Base-by-base conservation (phyloP, 2,797 vertebrate genomes). In the Schizopygopsis malacanthus region DNA sequence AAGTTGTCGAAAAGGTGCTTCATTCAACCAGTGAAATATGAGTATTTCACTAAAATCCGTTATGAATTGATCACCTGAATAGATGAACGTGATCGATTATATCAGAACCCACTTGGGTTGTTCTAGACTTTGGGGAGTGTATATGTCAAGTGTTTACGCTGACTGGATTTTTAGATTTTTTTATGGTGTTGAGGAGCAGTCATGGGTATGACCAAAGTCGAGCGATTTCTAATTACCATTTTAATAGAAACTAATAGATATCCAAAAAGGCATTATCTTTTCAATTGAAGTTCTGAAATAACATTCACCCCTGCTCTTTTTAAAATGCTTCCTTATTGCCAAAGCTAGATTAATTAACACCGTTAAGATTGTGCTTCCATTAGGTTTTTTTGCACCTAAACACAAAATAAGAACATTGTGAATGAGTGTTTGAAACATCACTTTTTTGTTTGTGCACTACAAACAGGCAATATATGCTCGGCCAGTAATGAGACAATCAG, bases 401-500 rank as follows among this genome's bases (percentile, higher is more conserved):
- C 45, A 37, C 86, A 80, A 84, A 81, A 54, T 84, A 87, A 88
- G 73, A 86, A 71, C 81, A 82, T 39, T 25, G 81, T 84, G 78
- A 82, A 77, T 87, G 83, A 82, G 80, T 81, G 59, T 90, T 89
- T 84, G 25, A 83, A 73, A 78, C 71, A 61, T 83, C 59, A 70
- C 79, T 92, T 79, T 88, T 56, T 79, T 41, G 4, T 86, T 84
- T 81, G 37, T 81, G 39, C 67, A 81, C 71, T 25, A 72, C 69
- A 73, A 85, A 87, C 84, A 86, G 88, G 89, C 89, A 90, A 89
- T 90, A 90, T 89, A 81, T 92, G 93, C 89, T 90, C 91, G 81
- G 83, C 94, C 94, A 92, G 93, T 95, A 92, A 95, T 92, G 92
- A 95, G 95, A 96, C 95, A 96, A 96, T 96, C 95, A 96, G 94